Evolutionary conservation across 2,888 invertebrate species (phyloP), one percentile per base, ranked within the genome.

Genomic region (Eupithecia dodoneata): DNA sequence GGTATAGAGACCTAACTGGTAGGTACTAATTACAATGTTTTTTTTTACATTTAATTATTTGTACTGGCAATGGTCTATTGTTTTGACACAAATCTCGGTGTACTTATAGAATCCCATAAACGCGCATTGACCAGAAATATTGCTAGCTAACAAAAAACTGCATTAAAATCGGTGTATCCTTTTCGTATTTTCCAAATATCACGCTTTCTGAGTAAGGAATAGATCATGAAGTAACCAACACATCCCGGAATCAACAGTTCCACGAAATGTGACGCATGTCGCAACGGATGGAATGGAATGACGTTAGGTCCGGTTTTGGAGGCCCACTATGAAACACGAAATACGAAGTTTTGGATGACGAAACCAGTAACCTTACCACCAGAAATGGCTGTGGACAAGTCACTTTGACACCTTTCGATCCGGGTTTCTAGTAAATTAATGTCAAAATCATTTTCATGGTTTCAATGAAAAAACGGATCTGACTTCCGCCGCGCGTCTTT

Each of bases 211-310:
- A 63, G 72, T 76, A 55, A 65, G 30, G 72, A 72, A 77, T 70
- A 75, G 69, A 73, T 73, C 47, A 65, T 73, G 72, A 75, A 72
- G 55, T 72, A 74, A 77, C 52, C 74, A 44, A 73, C 47, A 73
- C 59, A 77, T 77, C 70, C 70, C 65, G 75, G 55, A 70, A 69
- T 77, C 63, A 72, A 74, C 74, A 75, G 52, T 75, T 77, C 75
- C 52, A 70, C 63, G 75, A 75, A 77, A 73, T 70, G 73, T 77
- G 77, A 77, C 77, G 77, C 71, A 77, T 73, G 75, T 66, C 65
- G 42, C 70, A 72, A 65, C 70, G 59, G 15, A 47, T 55, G 49
- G 52, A 42, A 47, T 45, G 49, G 13, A 42, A 44, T 69, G 67
- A 69, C 67, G 67, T n/a, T 69, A 45, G 67, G 67, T 45, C n/a